phyloP scores from a whole-genome alignment of 2,888 invertebrate species.

The Cynaeus angustus region DNA sequence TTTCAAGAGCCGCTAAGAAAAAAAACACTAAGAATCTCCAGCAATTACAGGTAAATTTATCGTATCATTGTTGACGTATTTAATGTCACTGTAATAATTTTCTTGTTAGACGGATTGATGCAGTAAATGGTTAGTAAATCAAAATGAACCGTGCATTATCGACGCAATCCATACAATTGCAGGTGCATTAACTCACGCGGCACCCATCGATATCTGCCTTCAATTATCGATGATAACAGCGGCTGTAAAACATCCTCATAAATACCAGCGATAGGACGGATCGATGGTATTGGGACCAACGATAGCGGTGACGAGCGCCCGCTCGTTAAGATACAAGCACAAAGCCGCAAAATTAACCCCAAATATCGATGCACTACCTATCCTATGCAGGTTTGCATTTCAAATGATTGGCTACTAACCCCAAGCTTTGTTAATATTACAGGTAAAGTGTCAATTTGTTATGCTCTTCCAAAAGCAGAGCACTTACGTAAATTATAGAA shows the following conservation, averaged over 20 bases:
- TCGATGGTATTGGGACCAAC: slow-evolving; percentile 38
- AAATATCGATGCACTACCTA: slow-evolving; percentile 40
- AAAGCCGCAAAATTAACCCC: slow-evolving; percentile 45
- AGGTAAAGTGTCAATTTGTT: too few species aligned
- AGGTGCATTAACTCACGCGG: slow-evolving; percentile 64
- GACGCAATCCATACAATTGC: slow-evolving; percentile 63
- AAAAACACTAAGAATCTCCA: too few species aligned
- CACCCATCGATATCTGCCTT: slow-evolving; percentile 55
- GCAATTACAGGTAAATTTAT: not conserved
- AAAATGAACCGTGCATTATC: slow-evolving; percentile 61
- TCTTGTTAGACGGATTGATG: slow-evolving; percentile 48
- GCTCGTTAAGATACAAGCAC: slow-evolving; percentile 53
- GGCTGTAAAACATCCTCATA: slow-evolving; percentile 52
- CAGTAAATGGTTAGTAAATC: slow-evolving; percentile 55
- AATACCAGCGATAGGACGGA: slow-evolving; percentile 41
- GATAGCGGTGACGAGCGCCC: slow-evolving; percentile 47
- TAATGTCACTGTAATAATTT: slow-evolving; percentile 24
- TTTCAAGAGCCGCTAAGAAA: too few species aligned
- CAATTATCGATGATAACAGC: slow-evolving; percentile 59
- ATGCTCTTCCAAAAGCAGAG: too few species aligned
- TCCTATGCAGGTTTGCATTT: slow-evolving; percentile 26
- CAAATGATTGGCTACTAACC: slow-evolving; percentile 14
- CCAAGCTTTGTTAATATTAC: not conserved
- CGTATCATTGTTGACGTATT: not conserved
- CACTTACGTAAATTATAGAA: slow-evolving; percentile 10